A percentile compares a stretch with the other conserved stretches of the same genome.
phyloP scores from a whole-genome alignment of 1,140 invertebrate genomes.

The Galleria mellonella region DNA sequence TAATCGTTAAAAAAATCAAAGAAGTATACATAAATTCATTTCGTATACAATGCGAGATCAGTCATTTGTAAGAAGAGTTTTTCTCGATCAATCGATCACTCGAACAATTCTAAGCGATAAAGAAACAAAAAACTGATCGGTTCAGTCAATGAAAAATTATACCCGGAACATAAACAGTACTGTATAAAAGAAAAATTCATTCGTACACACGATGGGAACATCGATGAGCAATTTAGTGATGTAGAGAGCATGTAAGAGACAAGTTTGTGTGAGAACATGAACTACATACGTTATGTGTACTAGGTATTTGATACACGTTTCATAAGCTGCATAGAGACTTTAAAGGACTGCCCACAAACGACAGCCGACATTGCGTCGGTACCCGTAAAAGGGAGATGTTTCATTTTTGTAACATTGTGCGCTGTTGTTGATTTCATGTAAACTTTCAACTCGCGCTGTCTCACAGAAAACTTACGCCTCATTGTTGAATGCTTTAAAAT shows the following conservation, averaged over 20 bases:
- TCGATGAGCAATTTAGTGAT: constrained; percentile 34
- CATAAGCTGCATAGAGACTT: constrained; percentile 58
- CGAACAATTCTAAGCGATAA: too few species aligned
- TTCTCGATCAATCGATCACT: too few species aligned
- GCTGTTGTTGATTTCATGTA: constrained; percentile 30
- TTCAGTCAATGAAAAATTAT: neutral
- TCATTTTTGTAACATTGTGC: constrained; percentile 49
- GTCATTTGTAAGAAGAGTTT: too few species aligned
- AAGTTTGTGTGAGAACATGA: constrained; percentile 49
- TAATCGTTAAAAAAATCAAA: too few species aligned
- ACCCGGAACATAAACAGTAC: constrained; percentile 27
- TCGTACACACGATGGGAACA: constrained; percentile 22
- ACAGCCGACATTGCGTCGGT: constrained; percentile 39
- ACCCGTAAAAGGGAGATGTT: constrained; percentile 42
- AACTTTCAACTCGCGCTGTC: constrained; percentile 33
- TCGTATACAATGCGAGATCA: too few species aligned
- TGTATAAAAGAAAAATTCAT: constrained; percentile 31
- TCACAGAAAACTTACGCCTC: neutral
- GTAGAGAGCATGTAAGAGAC: too few species aligned
- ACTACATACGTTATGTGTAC: too few species aligned
- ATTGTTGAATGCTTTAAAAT: neutral
- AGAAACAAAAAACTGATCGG: too few species aligned
- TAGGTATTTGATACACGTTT: constrained; percentile 35
- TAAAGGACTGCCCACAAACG: constrained; percentile 46
- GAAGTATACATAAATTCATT: too few species aligned